Evolutionary conservation across 2,888 invertebrate species (phyloP), one percentile per base, ranked within the genome.

Genomic region (Leptinotarsa peninsularis): DNA sequence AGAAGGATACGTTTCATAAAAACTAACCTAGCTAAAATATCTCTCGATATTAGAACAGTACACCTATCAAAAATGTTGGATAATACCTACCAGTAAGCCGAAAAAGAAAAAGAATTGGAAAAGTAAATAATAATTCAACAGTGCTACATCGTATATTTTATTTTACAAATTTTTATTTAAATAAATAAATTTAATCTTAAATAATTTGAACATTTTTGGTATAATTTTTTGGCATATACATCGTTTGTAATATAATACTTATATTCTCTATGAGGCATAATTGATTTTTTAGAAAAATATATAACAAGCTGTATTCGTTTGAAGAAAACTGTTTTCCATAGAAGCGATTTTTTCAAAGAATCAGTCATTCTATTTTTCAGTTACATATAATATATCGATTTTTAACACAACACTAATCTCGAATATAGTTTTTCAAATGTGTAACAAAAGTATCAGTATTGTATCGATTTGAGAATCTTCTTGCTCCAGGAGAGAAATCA

Each of bases 221-320:
- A 63, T 63, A 33, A 43, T 63, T 72, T 33, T 78, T 78, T 78
- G 78, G 76, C 67, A 52, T 50, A 52, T 15, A 58, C 50, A 27
- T 49, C 15, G 23, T 66, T 73, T 67, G 56, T 71, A 33, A 21
- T 73, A 73, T 67, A 76, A 71, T 73, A 71, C 56, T 66, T 50
- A 71, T 66, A 66, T 49, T 70, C 68, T 75, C 69, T 66, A 67
- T 21, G 49, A 60, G 14, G 70, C 17, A n/a, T 3, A 3, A 10
- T 43, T 43, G 43, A 43, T 43, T 43, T 43, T 43, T 43, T 43
- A 10, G 43, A 43, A 43, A 43, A 43, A 43, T 43, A 43, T 43
- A 43, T 43, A 43, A 33, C 10, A 33, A 43, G 10, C 0, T 43
- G 43, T 43, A 43, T 43, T 43, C 43, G 43, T 43, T 13, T 13